phyloP scores from a whole-genome alignment of 2,113 vertebrate species.

The Gasterosteus aculeatus region DNA sequence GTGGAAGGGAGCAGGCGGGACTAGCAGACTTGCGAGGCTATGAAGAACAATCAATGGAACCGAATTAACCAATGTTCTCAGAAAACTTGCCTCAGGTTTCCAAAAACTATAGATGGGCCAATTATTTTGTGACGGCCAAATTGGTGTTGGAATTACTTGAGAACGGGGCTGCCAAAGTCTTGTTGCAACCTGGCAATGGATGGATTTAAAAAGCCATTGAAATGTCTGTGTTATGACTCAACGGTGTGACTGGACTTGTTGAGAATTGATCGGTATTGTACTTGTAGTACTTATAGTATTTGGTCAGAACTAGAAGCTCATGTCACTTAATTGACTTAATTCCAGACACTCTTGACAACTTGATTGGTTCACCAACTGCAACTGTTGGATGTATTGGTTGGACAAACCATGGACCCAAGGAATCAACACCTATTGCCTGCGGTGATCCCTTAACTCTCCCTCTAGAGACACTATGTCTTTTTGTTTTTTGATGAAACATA shows the following conservation, averaged over 20 bases:
- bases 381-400: neutral
- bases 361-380: neutral
- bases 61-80: slow-evolving; percentile 29
- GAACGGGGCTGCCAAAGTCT: slow-evolving; percentile 23
- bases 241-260: neutral
- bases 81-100: slow-evolving; percentile 36
- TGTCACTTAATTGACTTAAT: neutral
- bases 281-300: neutral
- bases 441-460: neutral
- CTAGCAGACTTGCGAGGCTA: slow-evolving; percentile 25
- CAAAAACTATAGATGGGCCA: slow-evolving; percentile 34
- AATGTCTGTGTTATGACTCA: slow-evolving; percentile 4
- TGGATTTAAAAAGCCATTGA: neutral
- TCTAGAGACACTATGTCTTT: neutral
- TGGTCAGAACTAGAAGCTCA: neutral
- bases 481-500: neutral
- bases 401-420: neutral
- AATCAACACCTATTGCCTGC: neutral
- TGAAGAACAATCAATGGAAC: slow-evolving; percentile 43
- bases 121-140: slow-evolving; percentile 43
- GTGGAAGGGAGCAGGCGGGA: slow-evolving; percentile 56
- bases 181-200: neutral
- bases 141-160: slow-evolving; percentile 27
- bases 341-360: neutral
- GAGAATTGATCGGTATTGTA: neutral